Evolutionary conservation across 1,140 invertebrate genomes (phyloP).

Genomic region (Bemisia tabaci): DNA sequence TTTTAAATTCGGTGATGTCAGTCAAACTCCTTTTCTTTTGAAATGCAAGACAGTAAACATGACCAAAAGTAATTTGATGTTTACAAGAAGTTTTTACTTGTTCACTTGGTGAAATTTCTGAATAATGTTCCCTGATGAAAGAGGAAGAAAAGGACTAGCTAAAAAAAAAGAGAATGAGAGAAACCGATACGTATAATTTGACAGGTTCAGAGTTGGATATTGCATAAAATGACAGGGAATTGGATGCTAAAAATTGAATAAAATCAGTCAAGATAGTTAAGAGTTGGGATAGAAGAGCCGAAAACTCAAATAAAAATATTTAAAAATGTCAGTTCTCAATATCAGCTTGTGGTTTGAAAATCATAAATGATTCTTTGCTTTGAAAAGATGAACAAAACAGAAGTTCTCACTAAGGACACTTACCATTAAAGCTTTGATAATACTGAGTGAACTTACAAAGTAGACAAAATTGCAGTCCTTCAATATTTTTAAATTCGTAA

Average conservation of each 20-base stretch:
- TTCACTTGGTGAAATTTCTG: background rate
- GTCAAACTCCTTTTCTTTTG: background rate
- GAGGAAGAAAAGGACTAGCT: background rate
- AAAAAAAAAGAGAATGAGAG: background rate
- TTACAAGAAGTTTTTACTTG: background rate
- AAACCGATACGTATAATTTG: background rate
- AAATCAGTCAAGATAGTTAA: background rate
- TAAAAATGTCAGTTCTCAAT: background rate
- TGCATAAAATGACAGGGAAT: background rate
- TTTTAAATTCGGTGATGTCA: background rate
- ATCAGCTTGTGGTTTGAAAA: background rate
- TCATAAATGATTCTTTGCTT: background rate
- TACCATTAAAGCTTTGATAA: background rate
- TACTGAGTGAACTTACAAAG: background rate
- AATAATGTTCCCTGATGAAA: too few species aligned
- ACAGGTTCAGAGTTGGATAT: background rate
- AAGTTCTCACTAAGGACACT: background rate
- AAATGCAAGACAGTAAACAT: background rate
- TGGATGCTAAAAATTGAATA: background rate
- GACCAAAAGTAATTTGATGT: background rate
- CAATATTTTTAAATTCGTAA: background rate
- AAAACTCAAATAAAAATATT: background rate
- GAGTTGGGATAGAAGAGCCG: background rate
- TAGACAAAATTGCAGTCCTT: background rate
- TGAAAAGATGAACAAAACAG: background rate